These are phyloP conservation scores for Cisticola juncidis DNA, from an alignment of 2,113 vertebrate genomes.

Conservation along the genomic window DNA sequence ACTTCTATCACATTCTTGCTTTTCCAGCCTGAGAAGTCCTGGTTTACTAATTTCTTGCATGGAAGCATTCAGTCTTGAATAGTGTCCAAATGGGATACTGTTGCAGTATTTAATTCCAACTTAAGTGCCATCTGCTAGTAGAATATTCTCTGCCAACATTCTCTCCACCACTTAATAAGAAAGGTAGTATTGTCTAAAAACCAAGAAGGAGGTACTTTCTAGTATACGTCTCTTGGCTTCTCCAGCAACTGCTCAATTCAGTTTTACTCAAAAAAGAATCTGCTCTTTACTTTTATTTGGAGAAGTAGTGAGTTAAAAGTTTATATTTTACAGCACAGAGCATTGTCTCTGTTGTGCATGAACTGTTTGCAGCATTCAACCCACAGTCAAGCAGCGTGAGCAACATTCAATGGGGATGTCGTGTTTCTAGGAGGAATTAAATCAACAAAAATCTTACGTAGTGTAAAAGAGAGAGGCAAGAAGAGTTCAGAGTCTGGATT, in stretches of 20 bases:
- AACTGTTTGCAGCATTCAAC: background rate
- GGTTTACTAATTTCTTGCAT: background rate
- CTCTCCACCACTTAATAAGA: background rate
- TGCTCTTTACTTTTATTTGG: background rate
- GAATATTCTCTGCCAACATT: conserved; percentile 12
- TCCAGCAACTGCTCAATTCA: background rate
- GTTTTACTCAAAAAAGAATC: background rate
- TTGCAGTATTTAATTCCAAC: conserved; percentile 30
- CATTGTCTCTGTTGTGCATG: background rate
- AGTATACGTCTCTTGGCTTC: background rate
- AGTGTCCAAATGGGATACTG: conserved; percentile 1
- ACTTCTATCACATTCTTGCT: background rate
- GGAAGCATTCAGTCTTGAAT: conserved; percentile 15
- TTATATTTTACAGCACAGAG: background rate
- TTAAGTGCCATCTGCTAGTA: conserved; percentile 35
- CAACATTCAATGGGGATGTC: background rate
- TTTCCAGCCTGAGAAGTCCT: conserved; percentile 3
- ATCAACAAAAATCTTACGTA: background rate
- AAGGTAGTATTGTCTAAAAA: background rate
- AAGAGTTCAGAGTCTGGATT: background rate
- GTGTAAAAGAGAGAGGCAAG: background rate
- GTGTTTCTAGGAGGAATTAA: background rate
- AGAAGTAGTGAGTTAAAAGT: background rate
- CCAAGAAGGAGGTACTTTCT: background rate
- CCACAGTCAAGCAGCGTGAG: background rate